These are phyloP conservation scores for Muscidifurax raptorellus DNA, from an alignment of 1,140 invertebrate species.

Conservation along the genomic window DNA sequence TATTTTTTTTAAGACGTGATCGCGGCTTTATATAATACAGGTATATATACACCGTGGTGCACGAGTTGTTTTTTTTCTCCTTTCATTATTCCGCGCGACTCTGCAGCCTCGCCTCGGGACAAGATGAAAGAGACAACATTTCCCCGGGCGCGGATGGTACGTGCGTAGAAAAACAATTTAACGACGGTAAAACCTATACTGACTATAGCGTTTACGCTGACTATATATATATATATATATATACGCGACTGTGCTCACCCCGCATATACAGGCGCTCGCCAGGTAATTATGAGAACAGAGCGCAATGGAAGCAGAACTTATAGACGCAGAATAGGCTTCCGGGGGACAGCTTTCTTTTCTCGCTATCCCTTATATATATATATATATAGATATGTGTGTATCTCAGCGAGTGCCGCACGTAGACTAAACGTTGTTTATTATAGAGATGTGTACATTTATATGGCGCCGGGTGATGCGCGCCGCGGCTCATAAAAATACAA, in stretches of 20 bases:
- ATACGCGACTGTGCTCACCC: too few relatives aligned
- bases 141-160: constrained; percentile 27
- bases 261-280: background rate
- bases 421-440: background rate
- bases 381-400: too few relatives aligned
- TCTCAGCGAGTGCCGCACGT: too few relatives aligned
- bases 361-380: too few relatives aligned
- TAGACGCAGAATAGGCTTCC: background rate
- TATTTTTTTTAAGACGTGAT: background rate
- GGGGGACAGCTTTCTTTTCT: background rate
- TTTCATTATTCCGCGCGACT: constrained; percentile 49
- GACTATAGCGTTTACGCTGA: background rate
- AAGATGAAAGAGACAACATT: constrained; percentile 52
- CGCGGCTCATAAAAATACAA: background rate
- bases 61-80: background rate
- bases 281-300: constrained; percentile 33
- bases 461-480: background rate
- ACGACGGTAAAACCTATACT: constrained; percentile 35
- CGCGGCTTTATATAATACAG: background rate
- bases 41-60: too few relatives aligned
- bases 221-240: background rate
- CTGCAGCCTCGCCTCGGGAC: constrained; percentile 1
- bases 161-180: constrained; percentile 52
- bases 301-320: constrained; percentile 3
- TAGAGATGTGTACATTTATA: background rate